Base-by-base conservation (phyloP, 37 sponge, comb jelly and placozoan species). In the Cliona cf. orientalis region DNA sequence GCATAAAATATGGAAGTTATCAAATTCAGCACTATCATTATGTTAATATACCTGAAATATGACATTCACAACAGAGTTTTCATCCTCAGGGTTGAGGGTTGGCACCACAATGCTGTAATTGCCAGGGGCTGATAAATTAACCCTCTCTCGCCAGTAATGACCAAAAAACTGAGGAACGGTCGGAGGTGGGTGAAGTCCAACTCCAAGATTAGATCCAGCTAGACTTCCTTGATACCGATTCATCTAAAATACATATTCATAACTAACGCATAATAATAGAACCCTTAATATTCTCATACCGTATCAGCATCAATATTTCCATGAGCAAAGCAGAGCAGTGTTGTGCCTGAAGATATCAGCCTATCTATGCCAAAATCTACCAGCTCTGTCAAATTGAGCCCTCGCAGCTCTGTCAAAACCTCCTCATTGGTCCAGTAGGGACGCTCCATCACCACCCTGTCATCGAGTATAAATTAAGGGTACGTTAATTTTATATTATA, bases 1-100 rank as follows among this genome's bases (percentile, higher is more conserved):
- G n/a, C n/a, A n/a, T n/a, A n/a, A n/a, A n/a, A n/a, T n/a, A n/a
- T n/a, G n/a, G n/a, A n/a, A n/a, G n/a, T n/a, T n/a, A n/a, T n/a
- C n/a, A n/a, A n/a, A n/a, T n/a, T n/a, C n/a, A n/a, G n/a, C n/a
- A n/a, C n/a, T n/a, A n/a, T n/a, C n/a, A n/a, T 11, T 19, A 17
- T 19, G 17, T 36, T 23, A 14, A 1, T 61, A 22, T 53, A 90
- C 94, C 90, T 94, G 87, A 46, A 56, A 86, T 12, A 90, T 7
- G 38, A 89, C 81, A 34, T 81, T 78, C 9, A 94, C 69, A 2
- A 75, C 91, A 29, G 91, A 90, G 78, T 94, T 94, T 31, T n/a
- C 5, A 71, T 94, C 91, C 55, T 28, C 37, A 26, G 87, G 94
- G 49, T 89, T 86, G 33, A 87, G 84, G 22, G 92, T 64, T 14